Conservation (phyloP, 2,888 invertebrate species). For the Argynnis bischoffii region DNA sequence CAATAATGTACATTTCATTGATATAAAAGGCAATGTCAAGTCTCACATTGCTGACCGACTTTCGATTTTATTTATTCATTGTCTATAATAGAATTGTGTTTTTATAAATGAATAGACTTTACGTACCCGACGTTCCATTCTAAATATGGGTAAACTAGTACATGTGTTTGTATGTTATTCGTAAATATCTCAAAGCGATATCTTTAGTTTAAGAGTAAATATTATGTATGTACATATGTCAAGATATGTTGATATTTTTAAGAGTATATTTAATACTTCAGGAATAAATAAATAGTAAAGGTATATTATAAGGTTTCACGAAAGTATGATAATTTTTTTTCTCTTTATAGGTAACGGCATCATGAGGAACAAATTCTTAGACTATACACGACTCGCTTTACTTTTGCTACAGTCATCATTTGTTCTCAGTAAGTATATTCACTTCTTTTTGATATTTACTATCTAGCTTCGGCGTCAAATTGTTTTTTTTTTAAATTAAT, state of each 20-base stretch:
- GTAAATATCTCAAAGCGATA: background rate
- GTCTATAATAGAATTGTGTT: conserved; percentile 29
- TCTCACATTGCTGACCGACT: conserved; percentile 36
- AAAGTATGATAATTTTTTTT: background rate
- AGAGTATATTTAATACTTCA: too few relatives aligned
- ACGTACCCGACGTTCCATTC: conserved; percentile 8
- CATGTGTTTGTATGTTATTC: background rate
- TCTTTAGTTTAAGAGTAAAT: too few relatives aligned
- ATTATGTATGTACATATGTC: too few relatives aligned
- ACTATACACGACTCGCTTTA: conserved; percentile 70
- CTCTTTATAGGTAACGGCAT: conserved; percentile 55
- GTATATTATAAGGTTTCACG: background rate
- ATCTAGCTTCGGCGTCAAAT: background rate
- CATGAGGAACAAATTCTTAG: conserved; percentile 72
- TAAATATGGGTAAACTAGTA: conserved; percentile 12
- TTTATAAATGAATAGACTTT: conserved; percentile 23
- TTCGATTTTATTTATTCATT: conserved; percentile 36
- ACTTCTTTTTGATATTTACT: background rate
- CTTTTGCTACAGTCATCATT: conserved; percentile 67
- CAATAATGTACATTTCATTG: conserved; percentile 2
- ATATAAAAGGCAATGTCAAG: conserved; percentile 32
- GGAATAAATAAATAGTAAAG: too few relatives aligned
- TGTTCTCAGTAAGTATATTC: conserved; percentile 63
- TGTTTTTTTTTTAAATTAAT: too few relatives aligned
- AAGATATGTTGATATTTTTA: too few relatives aligned